A percentile compares a stretch with the other conserved stretches of the same genome.
Conservation (phyloP, 2,113 vertebrate species). For the Tetrao urogallus region DNA sequence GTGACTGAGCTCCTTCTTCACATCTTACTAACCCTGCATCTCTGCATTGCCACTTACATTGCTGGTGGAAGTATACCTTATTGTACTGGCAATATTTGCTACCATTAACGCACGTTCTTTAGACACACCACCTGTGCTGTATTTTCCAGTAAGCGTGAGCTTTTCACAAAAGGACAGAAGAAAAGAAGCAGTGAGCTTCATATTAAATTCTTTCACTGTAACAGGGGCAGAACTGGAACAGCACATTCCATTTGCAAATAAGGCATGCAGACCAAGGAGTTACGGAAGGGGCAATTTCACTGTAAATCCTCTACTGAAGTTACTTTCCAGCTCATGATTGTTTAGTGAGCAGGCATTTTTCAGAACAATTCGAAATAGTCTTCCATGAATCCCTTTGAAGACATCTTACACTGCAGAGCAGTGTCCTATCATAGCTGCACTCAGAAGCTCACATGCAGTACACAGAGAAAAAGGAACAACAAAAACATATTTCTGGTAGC, state of each 20-base stretch:
- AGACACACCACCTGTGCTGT: background rate
- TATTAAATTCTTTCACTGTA: background rate
- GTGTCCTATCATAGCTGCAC: background rate
- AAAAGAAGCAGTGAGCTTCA: slow-evolving; percentile 38
- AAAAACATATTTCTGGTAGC: background rate
- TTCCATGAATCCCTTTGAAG: background rate
- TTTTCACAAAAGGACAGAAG: slow-evolving; percentile 46
- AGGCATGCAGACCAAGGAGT: background rate
- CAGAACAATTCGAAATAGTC: background rate
- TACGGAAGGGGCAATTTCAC: background rate
- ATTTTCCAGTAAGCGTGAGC: background rate
- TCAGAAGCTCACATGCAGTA: background rate
- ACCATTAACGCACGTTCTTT: background rate
- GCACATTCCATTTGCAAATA: slow-evolving; percentile 48
- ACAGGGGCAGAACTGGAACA: slow-evolving; percentile 39
- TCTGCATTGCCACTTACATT: background rate
- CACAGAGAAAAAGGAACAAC: background rate
- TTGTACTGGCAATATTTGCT: background rate
- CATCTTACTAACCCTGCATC: background rate
- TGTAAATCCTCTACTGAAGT: background rate
- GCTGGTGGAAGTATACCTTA: background rate
- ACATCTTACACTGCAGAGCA: background rate
- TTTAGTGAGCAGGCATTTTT: background rate
- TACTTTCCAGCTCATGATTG: background rate
- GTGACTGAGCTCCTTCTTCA: background rate